phyloP scores from a whole-genome alignment of 2,888 invertebrate species.

The Lacanobia oleracea region DNA sequence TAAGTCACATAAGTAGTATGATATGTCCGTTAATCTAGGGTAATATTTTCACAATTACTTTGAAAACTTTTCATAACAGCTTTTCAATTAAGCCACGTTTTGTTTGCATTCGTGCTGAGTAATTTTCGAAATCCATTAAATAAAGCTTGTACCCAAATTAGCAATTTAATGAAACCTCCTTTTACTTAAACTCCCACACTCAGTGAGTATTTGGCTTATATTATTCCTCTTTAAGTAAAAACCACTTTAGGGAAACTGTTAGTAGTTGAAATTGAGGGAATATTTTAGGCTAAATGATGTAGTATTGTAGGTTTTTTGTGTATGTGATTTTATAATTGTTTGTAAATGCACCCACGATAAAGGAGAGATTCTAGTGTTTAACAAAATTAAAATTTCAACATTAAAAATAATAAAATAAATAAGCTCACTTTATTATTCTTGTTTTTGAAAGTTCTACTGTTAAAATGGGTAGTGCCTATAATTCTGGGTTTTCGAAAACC shows the following conservation, averaged over 20 bases:
- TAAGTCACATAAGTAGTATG: too few species aligned
- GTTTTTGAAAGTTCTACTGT: background rate
- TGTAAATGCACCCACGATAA: too few species aligned
- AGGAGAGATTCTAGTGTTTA: too few species aligned
- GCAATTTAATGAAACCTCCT: background rate
- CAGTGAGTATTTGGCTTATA: background rate
- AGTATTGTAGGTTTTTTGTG: too few species aligned
- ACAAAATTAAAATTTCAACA: too few species aligned
- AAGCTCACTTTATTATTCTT: background rate
- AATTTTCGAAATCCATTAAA: conserved; percentile 2
- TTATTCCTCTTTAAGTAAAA: conserved; percentile 16
- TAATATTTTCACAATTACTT: background rate
- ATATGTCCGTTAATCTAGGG: background rate
- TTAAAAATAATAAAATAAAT: too few species aligned
- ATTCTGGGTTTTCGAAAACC: too few species aligned
- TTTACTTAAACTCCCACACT: conserved; percentile 12
- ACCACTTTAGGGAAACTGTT: background rate
- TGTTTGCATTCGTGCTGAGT: conserved; percentile 12
- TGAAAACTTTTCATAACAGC: background rate
- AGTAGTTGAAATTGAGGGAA: background rate
- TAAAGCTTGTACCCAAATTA: background rate
- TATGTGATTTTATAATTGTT: too few species aligned
- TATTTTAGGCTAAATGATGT: conserved; percentile 1
- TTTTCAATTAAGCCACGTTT: background rate
- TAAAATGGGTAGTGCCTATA: too few species aligned